phyloP scores from a whole-genome alignment of 2,888 invertebrate species.

The Eristalis arbustorum region DNA sequence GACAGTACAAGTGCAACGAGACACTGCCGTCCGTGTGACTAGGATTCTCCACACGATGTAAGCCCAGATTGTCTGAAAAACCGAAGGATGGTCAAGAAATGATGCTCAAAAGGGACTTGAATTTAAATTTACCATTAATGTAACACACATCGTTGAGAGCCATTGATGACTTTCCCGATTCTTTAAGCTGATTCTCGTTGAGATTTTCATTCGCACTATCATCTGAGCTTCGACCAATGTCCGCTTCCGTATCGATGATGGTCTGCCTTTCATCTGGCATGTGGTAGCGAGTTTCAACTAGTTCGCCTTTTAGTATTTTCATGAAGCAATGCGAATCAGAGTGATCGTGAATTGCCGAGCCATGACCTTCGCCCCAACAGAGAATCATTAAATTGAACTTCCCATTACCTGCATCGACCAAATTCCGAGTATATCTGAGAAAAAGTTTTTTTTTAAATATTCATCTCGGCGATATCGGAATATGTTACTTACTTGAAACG shows the following conservation, averaged over 20 bases:
- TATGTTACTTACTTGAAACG: slow-evolving; percentile 86
- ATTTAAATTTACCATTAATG: slow-evolving; percentile 89
- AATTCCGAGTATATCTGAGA: slow-evolving; percentile 94
- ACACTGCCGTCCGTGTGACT: slow-evolving; percentile 94
- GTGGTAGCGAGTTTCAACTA: slow-evolving; percentile 87
- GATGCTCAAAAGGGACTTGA: not conserved
- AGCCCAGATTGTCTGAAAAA: slow-evolving; percentile 91
- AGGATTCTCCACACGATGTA: slow-evolving; percentile 97
- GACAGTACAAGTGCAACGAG: slow-evolving; percentile 96
- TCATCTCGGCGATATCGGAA: not conserved
- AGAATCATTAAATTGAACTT: slow-evolving; percentile 98
- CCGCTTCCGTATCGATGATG: slow-evolving; percentile 26
- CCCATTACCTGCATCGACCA: slow-evolving; percentile 97
- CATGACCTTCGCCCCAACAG: slow-evolving; percentile 99
- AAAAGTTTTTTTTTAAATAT: not conserved
- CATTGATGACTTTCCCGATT: slow-evolving; percentile 85
- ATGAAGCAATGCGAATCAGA: slow-evolving; percentile 98
- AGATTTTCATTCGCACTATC: slow-evolving; percentile 73
- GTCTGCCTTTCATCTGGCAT: slow-evolving; percentile 69
- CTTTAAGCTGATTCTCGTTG: slow-evolving; percentile 82
- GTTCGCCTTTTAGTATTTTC: slow-evolving; percentile 92
- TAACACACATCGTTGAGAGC: slow-evolving; percentile 92
- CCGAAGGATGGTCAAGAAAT: not conserved
- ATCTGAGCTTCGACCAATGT: slow-evolving; percentile 70
- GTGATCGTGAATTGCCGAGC: slow-evolving; percentile 97